Evolutionary conservation across 2,113 vertebrate species (phyloP).

Genomic region (Ursus arctos): DNA sequence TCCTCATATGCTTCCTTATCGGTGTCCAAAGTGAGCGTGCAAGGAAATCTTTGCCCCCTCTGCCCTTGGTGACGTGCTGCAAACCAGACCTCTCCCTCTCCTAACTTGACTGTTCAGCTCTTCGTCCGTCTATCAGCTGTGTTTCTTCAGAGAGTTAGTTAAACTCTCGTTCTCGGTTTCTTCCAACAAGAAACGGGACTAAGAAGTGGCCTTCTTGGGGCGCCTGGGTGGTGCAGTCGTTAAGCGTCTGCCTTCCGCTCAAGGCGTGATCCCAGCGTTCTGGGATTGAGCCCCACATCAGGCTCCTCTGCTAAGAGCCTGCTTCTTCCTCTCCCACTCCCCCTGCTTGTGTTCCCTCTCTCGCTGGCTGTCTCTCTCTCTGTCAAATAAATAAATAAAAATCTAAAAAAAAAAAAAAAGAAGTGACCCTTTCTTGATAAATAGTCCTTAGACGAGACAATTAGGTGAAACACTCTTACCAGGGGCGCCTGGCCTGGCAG

Average conservation of each 20-base stretch:
- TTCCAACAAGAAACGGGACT: not conserved
- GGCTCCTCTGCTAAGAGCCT: no score
- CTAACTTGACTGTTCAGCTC: not conserved
- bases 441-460: not conserved
- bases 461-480: not conserved
- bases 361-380: no score
- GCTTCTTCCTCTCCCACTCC: no score
- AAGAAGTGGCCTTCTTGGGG: not conserved
- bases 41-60: not conserved
- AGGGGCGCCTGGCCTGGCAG: not conserved
- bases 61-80: not conserved
- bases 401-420: not conserved
- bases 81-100: not conserved
- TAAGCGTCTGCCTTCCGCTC: no score
- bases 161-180: slow-evolving; percentile 12
- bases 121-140: not conserved
- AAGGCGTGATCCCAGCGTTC: no score
- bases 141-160: not conserved
- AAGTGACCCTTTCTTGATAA: not conserved
- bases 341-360: no score
- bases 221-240: no score
- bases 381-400: no score
- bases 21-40: not conserved
- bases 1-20: not conserved
- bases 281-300: no score